These are phyloP conservation scores for Pseudochromis fuscus DNA, from an alignment of 2,797 vertebrate species.

Conservation along the genomic window DNA sequence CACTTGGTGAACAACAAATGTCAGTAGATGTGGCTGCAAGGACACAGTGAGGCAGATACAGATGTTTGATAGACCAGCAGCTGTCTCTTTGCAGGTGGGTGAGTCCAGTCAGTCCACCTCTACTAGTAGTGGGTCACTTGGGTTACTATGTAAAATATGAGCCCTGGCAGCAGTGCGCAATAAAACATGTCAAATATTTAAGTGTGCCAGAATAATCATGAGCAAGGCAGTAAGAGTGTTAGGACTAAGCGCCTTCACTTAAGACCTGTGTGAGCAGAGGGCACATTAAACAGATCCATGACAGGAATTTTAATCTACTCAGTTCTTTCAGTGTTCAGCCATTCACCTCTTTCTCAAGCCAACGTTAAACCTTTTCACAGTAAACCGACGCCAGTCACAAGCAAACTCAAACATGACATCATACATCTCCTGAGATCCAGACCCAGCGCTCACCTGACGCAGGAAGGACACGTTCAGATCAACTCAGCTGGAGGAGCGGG, in stretches of 20 bases:
- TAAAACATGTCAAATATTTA: slow-evolving; percentile 41
- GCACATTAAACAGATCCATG: slow-evolving; percentile 79
- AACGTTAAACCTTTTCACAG: slow-evolving; percentile 82
- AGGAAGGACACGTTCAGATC: background rate
- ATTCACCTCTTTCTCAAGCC: slow-evolving; percentile 79
- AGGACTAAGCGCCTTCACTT: slow-evolving; percentile 60
- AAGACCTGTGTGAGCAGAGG: slow-evolving; percentile 56
- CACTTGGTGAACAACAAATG: slow-evolving; percentile 30
- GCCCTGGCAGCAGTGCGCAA: slow-evolving; percentile 1
- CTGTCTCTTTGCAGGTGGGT: slow-evolving; percentile 28
- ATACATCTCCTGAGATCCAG: slow-evolving; percentile 40
- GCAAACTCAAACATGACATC: slow-evolving; percentile 84
- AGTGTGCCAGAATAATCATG: slow-evolving; percentile 46
- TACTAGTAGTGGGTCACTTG: background rate
- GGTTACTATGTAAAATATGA: slow-evolving; percentile 24
- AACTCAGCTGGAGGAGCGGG: slow-evolving; percentile 14
- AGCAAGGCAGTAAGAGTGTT: slow-evolving; percentile 46
- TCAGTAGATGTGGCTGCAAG: slow-evolving; percentile 26
- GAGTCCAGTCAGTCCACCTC: slow-evolving; percentile 1
- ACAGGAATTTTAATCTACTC: slow-evolving; percentile 86
- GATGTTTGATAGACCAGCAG: slow-evolving; percentile 26
- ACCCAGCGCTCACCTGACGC: slow-evolving; percentile 52
- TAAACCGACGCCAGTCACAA: slow-evolving; percentile 79
- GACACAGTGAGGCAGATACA: slow-evolving; percentile 14
- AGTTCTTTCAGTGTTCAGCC: slow-evolving; percentile 68